Evolutionary conservation across 2,797 vertebrate species (phyloP), one percentile per base, ranked within the genome.

Genomic region (Apodemus agrarius): DNA sequence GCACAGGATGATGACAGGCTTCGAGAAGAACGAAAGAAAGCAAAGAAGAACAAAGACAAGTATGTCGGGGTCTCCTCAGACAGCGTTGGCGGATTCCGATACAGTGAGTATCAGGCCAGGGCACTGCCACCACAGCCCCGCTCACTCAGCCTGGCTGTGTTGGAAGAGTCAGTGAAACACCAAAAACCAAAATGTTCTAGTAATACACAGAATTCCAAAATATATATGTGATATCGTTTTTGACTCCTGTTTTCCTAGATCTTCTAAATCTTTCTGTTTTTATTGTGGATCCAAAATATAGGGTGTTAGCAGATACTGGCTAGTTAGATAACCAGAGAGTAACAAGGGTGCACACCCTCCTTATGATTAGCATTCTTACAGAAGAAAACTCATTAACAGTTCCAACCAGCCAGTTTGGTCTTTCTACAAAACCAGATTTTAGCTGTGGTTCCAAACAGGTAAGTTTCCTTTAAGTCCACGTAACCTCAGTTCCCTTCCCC

Each of bases 41-140:
- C 99, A 4, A 99, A 99, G 99, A 99, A 99, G 98, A 99, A 99
- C 99, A 99, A 99, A 98, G 99, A 99, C 98, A 99, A 99, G 99
- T 99, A 99, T 90, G 98, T 99, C 61, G 99, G 99, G 10, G 99
- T 99, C 94, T 99, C 99, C 82, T 99, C 99, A 0, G 99, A 99
- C 97, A 99, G 99, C 97, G 99, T 99, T 97, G 99, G 99, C 93
- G 98, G 99, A 95, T 99, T 99, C 98, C 98, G 99, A 98, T 99
- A 99, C 97, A 98, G 99, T 99, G 98, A 99, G 99, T 99, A 97
- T 92, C 76, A 83, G 57, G 76, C 89, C 19, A 91, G 17, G 49
- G 52, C 93, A 6, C 46, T 3, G 69, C 78, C 87, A 96, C 76
- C 91, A 67, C 12, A 7, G 43, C 78, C 37, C 87, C 81, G n/a